Base-by-base conservation (phyloP, 2,888 invertebrate genomes). In the Cephus pulcher region DNA sequence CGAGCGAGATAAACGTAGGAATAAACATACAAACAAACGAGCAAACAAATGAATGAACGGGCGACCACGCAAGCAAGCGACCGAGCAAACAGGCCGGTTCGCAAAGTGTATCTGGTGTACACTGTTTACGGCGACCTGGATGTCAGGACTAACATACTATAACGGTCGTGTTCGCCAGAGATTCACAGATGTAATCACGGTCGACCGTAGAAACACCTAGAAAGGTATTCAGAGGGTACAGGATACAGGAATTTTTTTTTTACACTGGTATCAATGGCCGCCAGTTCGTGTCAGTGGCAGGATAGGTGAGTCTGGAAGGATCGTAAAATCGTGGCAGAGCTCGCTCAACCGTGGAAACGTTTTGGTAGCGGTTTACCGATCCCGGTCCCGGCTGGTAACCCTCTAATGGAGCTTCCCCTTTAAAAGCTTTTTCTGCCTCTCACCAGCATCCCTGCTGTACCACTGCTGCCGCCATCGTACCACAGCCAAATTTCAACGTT, bases 21-120 rank as follows among this genome's bases (percentile, higher is more conserved):
- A 23, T 56, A 23, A 56, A 56, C 56, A 23, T 23, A 56, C 23
- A 56, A 56, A 56, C 56, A 56, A 56, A 40, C 40, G 4, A 40
- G 40, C 15, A 40, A 76, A 76, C 82, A 80, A 80, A 84, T 83
- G 83, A 86, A 85, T 83, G 83, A 82, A 82, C 56, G 23, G 15
- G 9, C 0, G 23, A 56, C 56, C 56, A 56, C 56, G 56, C 56
- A 56, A 56, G 56, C 23, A 0, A 56, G 56, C 56, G 56, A 56
- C 56, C 84, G 82, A 81, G 70, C 80, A 82, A 84, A 84, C 82
- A 80, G 80, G 79, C 84, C 77, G 70, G 80, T 68, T 56, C 56
- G 23, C 56, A 56, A 56, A 56, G 56, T 56, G 15, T 56, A 56
- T 23, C 23, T 23, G 56, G 56, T 23, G 56, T 23, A 23, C 40